These are phyloP conservation scores for Drosophila testacea DNA, from an alignment of 2,888 invertebrate species.

Conservation along the genomic window DNA sequence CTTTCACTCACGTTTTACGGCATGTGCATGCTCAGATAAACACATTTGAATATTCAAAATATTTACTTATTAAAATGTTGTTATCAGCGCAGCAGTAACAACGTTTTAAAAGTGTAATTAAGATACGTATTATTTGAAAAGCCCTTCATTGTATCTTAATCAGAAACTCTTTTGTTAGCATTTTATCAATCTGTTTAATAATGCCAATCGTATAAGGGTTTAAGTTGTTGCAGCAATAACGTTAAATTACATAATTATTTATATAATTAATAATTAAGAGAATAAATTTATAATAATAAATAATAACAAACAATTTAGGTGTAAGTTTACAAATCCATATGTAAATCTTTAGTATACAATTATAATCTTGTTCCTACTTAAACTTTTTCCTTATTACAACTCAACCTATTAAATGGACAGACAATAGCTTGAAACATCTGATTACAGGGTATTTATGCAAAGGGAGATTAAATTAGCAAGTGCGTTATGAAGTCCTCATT, in stretches of 20 bases:
- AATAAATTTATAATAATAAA: too few relatives aligned
- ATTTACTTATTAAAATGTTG: background rate
- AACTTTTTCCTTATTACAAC: background rate
- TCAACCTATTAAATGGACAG: background rate
- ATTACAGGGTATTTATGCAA: constrained; percentile 42
- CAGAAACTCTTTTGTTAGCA: background rate
- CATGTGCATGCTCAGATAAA: constrained; percentile 1
- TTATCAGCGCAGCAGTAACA: background rate
- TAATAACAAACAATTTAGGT: too few relatives aligned
- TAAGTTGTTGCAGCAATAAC: too few relatives aligned
- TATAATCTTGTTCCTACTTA: background rate
- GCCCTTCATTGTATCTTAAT: background rate
- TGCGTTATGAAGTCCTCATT: constrained; percentile 45
- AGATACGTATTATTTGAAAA: background rate
- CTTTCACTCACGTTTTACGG: constrained; percentile 25
- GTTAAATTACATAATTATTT: too few relatives aligned
- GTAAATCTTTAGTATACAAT: too few relatives aligned
- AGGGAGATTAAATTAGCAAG: constrained; percentile 72
- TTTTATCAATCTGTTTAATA: background rate
- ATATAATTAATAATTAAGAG: too few relatives aligned
- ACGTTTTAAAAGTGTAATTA: background rate
- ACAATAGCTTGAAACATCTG: background rate
- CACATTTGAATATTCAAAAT: constrained; percentile 3
- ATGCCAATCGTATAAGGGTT: background rate
- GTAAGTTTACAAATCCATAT: too few relatives aligned